Percentiles rank a stretch among this genome's conserved stretches.
phyloP scores from a whole-genome alignment of 2,888 invertebrate genomes.

The Xanthia icteritia region DNA sequence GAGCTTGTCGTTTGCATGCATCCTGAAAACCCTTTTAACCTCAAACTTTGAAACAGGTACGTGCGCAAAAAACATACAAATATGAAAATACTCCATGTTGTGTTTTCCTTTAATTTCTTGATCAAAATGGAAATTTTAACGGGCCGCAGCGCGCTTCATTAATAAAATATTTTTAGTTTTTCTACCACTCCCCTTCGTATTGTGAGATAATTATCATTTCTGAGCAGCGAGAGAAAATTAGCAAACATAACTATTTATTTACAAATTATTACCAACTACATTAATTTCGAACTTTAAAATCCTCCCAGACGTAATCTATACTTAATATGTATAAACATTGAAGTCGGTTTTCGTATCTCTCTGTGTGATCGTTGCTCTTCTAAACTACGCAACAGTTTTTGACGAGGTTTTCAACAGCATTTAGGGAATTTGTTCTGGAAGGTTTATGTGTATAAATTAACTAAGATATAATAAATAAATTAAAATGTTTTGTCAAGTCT shows the following conservation, averaged over 20 bases:
- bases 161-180: conserved; percentile 62
- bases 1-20: conserved; percentile 26
- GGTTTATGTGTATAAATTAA: neutral
- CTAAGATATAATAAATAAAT: neutral
- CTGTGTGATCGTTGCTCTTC: neutral
- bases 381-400: neutral
- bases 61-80: conserved; percentile 40
- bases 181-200: conserved; percentile 51
- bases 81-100: conserved; percentile 34
- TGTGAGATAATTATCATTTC: conserved; percentile 67
- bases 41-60: conserved; percentile 20
- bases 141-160: conserved; percentile 43
- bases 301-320: neutral
- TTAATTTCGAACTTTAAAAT: conserved; percentile 17
- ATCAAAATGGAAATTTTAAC: conserved; percentile 47
- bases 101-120: conserved; percentile 57
- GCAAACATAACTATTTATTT: conserved; percentile 57
- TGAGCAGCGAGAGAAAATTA: conserved; percentile 63
- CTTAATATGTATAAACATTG: too few relatives aligned
- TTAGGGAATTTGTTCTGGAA: neutral
- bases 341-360: neutral
- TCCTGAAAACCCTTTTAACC: conserved; percentile 28
- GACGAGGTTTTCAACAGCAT: neutral
- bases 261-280: conserved; percentile 37
- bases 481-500: neutral